phyloP scores from a whole-genome alignment of 2,888 invertebrate species.

The Poecilobothrus nobilitatus region DNA sequence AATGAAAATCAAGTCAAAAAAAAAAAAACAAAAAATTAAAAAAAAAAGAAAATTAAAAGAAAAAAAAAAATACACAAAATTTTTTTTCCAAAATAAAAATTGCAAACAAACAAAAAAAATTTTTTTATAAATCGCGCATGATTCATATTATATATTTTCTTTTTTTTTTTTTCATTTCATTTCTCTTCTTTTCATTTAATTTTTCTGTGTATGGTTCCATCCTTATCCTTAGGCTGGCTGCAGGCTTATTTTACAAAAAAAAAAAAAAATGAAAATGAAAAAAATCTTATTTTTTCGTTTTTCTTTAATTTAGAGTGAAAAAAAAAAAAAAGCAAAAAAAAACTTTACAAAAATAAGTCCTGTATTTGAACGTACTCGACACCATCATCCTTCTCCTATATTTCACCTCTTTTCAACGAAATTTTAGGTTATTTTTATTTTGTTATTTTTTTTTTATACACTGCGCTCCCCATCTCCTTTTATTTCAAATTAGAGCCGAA shows the following conservation, averaged over 20 bases:
- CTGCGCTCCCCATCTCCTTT: background rate
- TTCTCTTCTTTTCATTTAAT: background rate
- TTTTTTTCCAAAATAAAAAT: background rate
- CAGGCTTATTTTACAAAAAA: conserved; percentile 1
- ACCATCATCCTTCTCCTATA: background rate
- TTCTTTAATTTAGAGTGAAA: background rate
- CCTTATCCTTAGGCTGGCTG: conserved; percentile 5
- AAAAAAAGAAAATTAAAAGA: background rate
- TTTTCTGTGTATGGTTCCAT: background rate
- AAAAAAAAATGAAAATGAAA: background rate
- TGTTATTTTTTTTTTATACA: too few relatives aligned
- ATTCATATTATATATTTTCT: background rate
- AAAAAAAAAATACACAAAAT: background rate
- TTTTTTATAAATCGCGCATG: background rate
- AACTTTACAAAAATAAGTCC: background rate
- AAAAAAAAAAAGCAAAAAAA: background rate
- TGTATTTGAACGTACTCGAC: background rate
- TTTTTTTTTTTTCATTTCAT: too few relatives aligned
- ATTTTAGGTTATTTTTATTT: background rate
- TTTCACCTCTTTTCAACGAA: background rate
- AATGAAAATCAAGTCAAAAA: background rate
- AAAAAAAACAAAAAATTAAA: background rate
- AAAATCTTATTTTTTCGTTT: background rate
- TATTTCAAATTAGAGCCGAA: background rate
- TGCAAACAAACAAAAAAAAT: background rate